Evolutionary conservation across 2,797 vertebrate genomes (phyloP).

Genomic region (Lemur catta): DNA sequence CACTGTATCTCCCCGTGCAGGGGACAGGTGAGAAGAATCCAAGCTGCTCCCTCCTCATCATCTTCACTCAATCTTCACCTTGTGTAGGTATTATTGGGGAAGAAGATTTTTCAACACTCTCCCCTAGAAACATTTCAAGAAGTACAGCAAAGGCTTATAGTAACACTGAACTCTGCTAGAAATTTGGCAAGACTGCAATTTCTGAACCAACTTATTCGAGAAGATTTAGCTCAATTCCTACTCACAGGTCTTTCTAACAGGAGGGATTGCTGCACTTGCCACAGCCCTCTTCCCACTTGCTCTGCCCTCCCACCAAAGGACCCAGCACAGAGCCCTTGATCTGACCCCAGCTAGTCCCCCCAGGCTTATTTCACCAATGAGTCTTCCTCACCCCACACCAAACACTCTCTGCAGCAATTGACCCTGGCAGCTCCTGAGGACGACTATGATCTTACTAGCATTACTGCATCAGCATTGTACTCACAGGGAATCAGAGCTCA

Average conservation of each 20-base stretch:
- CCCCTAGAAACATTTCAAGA: conserved; percentile 54
- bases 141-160: conserved; percentile 26
- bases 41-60: background rate
- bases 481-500: background rate
- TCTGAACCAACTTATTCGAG: conserved; percentile 26
- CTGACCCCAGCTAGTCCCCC: background rate
- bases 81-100: background rate
- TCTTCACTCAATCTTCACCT: background rate
- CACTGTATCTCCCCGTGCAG: conserved; percentile 45
- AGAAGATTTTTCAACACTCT: background rate
- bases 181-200: conserved; percentile 52
- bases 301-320: background rate
- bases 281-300: background rate
- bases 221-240: background rate
- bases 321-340: background rate
- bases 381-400: background rate
- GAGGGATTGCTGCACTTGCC: background rate
- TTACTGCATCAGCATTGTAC: background rate
- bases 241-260: background rate
- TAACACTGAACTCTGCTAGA: conserved; percentile 34
- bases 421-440: background rate
- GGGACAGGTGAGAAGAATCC: conserved; percentile 48
- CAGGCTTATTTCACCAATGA: background rate
- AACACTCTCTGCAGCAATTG: background rate
- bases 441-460: background rate